Evolutionary conservation across 1,140 invertebrate species (phyloP), one percentile per base, ranked within the genome.

Genomic region (Saxidomus purpurata): DNA sequence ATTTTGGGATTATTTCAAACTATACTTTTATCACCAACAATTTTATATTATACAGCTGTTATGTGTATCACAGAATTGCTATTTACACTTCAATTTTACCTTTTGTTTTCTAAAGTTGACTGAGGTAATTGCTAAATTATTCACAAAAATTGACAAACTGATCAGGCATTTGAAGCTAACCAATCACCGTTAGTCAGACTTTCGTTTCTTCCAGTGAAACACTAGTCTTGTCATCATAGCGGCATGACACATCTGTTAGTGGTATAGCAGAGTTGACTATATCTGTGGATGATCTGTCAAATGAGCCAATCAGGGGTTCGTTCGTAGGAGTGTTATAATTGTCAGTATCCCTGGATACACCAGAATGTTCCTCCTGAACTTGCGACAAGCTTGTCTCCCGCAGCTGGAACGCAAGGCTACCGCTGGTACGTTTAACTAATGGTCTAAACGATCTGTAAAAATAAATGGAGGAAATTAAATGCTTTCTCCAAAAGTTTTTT

Each of bases 351-450:
- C 43, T 88, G 0, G 86, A 88, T 13, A 88, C 38, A 34, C 61
- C 82, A 47, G 86, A 88, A 36, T 25, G 86, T 36, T 88, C 86
- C 28, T 88, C 86, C 47, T 81, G 22, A 22, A 88, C 86, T 36
- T 88, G 49, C 0, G 86, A 88, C n/a, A 88, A 28, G 25, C 76
- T 88, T 49, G 55, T 80, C 79, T 71, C 43, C 43, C 52, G 34
- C 9, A 88, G 25, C 61, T 88, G 86, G 28, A 81, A 69, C 22
- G 52, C 25, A n/a, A 88, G 28, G 19, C 28, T 36, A 47, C 59
- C 43, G 49, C 86, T 88, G 3, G 43, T n/a, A 4, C 77, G 55
- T 79, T 69, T 77, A 17, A 40, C 74, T 9, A 76, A 36, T 36
- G 83, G 76, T n/a, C 47, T 31, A 19, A 79, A 36, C 25, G 76